Base-by-base conservation (phyloP, 2,888 invertebrate species). In the Cephus nigrinus region DNA sequence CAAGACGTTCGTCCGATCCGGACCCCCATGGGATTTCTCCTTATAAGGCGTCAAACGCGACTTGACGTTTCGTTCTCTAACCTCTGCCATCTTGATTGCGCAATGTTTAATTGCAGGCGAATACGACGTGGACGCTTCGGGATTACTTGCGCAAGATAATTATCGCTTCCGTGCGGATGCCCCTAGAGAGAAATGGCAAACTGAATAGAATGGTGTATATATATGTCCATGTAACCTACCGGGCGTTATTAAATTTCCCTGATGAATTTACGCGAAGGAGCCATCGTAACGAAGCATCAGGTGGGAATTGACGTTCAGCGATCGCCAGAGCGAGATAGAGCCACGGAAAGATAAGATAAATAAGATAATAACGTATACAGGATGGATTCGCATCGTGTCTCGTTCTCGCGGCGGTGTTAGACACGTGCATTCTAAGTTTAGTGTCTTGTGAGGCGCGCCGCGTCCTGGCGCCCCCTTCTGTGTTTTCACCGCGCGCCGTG, bases 381-480 rank as follows among this genome's bases (percentile, higher is more conserved):
- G 76, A 71, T 76, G 74, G 71, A 71, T 33, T 55, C 78, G 74
- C 71, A 74, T 76, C 68, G 74, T 68, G 55, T 40, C 73, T 75
- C n/a, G 40, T 40, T 73, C 36, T 69, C 35, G 75, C 55, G 34
- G 36, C 55, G 35, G 55, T 23, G 72, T 33, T 71, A 75, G 73
- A 76, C 31, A 75, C 31, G 68, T 71, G 74, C 75, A 74, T 34
- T 77, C 69, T 77, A 79, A 72, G 71, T 78, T 78, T 75, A 76
- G 73, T 76, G 73, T 23, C 68, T 69, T 72, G 77, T 34, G 35
- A 33, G 75, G 32, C 76, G 76, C 75, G 76, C 82, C 83, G 82
- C 80, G 76, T 76, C 75, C 68, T 71, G 76, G 82, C 76, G 82
- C 81, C 79, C 82, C 84, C 79, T 23, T 55, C 5, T 31, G 82